A percentile compares a stretch with the other conserved stretches of the same genome.
Conservation (phyloP, 2,888 invertebrate species). For the Hypomecis atomaria region DNA sequence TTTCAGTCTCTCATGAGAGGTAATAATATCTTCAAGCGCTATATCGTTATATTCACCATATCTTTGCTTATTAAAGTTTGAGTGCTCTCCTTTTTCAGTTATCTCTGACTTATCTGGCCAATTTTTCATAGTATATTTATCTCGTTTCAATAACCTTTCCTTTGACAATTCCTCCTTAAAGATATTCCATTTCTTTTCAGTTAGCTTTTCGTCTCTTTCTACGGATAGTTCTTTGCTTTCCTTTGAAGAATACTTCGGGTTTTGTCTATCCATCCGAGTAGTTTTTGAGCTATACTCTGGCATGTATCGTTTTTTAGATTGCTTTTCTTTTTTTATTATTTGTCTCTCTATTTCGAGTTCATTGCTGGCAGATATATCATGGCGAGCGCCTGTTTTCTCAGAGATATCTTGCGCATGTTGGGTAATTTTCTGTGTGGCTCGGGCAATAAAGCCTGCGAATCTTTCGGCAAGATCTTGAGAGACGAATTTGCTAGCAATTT, state of each 20-base stretch:
- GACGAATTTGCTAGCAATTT: constrained; percentile 63
- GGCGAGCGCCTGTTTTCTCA: background rate
- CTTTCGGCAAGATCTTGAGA: constrained; percentile 59
- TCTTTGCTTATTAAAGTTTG: background rate
- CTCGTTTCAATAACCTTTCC: background rate
- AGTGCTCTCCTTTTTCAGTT: background rate
- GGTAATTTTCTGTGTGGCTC: constrained; percentile 23
- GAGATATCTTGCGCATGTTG: background rate
- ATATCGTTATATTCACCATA: background rate
- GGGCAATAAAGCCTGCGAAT: constrained; percentile 53
- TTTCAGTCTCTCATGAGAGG: background rate
- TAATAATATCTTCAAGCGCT: background rate
- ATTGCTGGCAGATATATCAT: constrained; percentile 5
- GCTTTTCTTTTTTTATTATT: background rate
- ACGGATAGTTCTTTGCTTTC: constrained; percentile 2
- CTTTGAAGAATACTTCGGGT: background rate
- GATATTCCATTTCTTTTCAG: constrained; percentile 5
- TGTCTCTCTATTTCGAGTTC: background rate
- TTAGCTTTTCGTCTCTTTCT: background rate
- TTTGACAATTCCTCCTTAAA: background rate
- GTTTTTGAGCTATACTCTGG: background rate
- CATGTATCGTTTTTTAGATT: background rate
- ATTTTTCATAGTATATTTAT: background rate
- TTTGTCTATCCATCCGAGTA: background rate
- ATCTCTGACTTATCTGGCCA: background rate